Base-by-base conservation (phyloP, 2,888 invertebrate genomes). In the Tachina lurida region DNA sequence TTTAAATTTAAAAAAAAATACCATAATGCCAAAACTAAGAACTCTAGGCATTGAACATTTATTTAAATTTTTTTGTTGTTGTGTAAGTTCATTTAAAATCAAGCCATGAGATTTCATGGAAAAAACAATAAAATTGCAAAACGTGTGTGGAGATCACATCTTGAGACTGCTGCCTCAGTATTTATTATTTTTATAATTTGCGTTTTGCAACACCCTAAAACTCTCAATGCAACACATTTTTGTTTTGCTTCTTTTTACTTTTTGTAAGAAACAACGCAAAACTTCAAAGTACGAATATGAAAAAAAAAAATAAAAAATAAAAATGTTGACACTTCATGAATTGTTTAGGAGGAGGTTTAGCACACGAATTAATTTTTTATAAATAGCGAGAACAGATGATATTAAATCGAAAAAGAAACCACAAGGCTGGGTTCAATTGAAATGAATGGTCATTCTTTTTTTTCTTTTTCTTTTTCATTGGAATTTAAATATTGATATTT, bases 61-160 rank as follows among this genome's bases (percentile, higher is more conserved):
- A 31, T 31, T 31, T 31, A 31, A 31, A 31, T 31, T 31, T 31
- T 31, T 31, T 63, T 56, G 3, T 13, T 78, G 2, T 49, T 43
- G 56, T 10, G 8, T 63, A 2, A 45, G n/a, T 52, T 65, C 22
- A 49, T 58, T 22, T 49, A 19, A 52, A 39, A 19, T 70, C 54
- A 8, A 70, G 43, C 41, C 67, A 65, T 77, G 56, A 43, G 71
- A 83, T 83, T 31, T 83, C 73, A 58, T 67, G 60, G 54, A 65
- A 73, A 77, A 83, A 83, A 62, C 67, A 75, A 81, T 62, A 62
- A 62, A 54, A 81, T 45, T 67, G 17, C 39, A 75, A 75, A 81
- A 81, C 81, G 81, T 79, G 83, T 83, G 67, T 73, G 60, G 67
- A 86, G 82, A 86, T 86, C 83, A 79, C 75, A 86, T 83, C 86